Conservation (phyloP, 1,140 invertebrate genomes). For the Paralvinella palmiformis region DNA sequence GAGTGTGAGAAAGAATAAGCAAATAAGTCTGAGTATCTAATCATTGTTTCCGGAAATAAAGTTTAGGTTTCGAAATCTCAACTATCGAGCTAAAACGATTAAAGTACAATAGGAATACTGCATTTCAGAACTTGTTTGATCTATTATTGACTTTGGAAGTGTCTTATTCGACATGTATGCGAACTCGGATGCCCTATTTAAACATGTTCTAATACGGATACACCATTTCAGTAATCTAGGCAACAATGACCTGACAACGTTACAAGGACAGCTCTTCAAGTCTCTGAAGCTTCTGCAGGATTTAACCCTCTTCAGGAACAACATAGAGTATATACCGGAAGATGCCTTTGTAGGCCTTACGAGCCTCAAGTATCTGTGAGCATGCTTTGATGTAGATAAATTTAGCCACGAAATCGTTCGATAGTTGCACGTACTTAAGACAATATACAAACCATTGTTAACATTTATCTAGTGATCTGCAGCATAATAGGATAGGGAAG, state of each 20-base stretch:
- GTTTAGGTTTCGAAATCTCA: background rate
- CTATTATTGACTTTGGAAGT: background rate
- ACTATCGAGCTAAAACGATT: background rate
- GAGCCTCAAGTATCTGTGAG: conserved; percentile 81
- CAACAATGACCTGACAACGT: conserved; percentile 68
- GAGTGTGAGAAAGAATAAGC: too few relatives aligned
- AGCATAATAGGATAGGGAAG: conserved; percentile 73
- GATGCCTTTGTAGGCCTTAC: conserved; percentile 74
- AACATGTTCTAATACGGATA: background rate
- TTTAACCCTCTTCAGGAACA: conserved; percentile 76
- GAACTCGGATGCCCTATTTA: background rate
- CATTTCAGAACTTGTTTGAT: background rate
- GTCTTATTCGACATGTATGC: background rate
- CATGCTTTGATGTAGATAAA: background rate
- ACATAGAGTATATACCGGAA: conserved; percentile 65
- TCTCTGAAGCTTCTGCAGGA: conserved; percentile 72
- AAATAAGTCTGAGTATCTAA: too few relatives aligned
- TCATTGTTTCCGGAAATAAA: background rate
- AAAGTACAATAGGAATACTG: background rate
- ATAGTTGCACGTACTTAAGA: background rate
- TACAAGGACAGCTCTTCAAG: conserved; percentile 65
- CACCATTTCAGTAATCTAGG: conserved; percentile 69
- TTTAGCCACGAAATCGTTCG: background rate
- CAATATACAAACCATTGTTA: background rate
- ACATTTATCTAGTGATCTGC: conserved; percentile 69